These are phyloP conservation scores for Sipha maydis DNA, from an alignment of 2,888 invertebrate genomes.

Conservation along the genomic window DNA sequence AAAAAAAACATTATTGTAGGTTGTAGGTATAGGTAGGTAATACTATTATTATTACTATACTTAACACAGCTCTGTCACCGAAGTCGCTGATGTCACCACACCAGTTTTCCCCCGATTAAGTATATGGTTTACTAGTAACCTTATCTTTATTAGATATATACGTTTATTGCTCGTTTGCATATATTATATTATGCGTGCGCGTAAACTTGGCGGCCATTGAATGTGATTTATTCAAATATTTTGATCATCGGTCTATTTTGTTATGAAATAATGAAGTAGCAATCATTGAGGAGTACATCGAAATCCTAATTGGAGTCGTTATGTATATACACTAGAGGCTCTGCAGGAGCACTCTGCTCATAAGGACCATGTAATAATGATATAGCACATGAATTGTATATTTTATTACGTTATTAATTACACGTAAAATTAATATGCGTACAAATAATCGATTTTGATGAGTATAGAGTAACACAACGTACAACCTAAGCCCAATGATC, in stretches of 20 bases:
- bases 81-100: neutral
- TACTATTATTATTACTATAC: constrained; percentile 13
- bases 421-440: neutral
- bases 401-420: neutral
- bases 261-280: constrained; percentile 2
- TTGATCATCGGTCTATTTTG: neutral
- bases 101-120: no score
- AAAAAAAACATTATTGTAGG: neutral
- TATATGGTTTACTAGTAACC: no score
- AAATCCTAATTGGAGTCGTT: neutral
- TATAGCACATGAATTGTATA: neutral
- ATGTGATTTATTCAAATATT: neutral
- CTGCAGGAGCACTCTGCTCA: neutral
- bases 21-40: neutral
- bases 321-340: neutral
- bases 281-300: neutral
- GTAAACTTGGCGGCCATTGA: neutral
- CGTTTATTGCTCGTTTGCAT: no score
- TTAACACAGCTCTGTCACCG: neutral
- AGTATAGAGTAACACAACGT: neutral
- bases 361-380: neutral
- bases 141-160: no score
- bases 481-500: neutral
- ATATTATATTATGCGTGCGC: neutral
- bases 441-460: constrained; percentile 1